Base-by-base conservation (phyloP, 2,113 vertebrate species). In the Grantiella picta region DNA sequence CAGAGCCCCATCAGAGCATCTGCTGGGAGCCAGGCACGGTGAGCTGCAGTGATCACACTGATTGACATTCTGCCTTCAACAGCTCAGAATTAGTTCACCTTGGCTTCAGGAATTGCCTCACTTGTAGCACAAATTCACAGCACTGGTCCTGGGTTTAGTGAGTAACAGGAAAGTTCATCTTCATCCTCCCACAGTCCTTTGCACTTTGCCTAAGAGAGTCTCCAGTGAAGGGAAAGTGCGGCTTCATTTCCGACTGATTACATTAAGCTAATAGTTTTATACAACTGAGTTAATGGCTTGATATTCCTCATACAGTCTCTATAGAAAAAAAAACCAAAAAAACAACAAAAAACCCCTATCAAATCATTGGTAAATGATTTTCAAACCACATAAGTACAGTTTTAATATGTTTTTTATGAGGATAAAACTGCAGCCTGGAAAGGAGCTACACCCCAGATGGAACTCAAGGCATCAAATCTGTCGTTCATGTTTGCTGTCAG, bases 201-300 rank as follows among this genome's bases (percentile, higher is more conserved):
- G 1, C 17, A 54, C 29, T 49, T 59, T 7, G 18, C 54, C 42
- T 56, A 50, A 14, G 6, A 61, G n/a, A 60, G 40, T 16, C 50
- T 66, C 23, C 75, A 70, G 29, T 38, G 54, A 92, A 79, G 7
- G 50, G 29, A 38, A 86, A 77, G 28, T 0, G 0, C 31, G 27
- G 57, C 31, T 89, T 82, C 12, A 10, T 49, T 79, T 80, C 40
- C 0, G 0, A 33, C 20, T 5, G 12, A 68, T 15, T 45, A 28
- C 15, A 12, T 45, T 42, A 45, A 64, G 44, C 9, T 49, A 69
- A 53, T 61, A 35, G 35, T 65, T 92, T 49, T 21, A 80, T 38
- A 69, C 57, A 72, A 72, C 12, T 40, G 29, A 94, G 10, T 31
- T 75, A 49, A 45, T 22, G 42, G 42, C 28, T 86, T 71, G 33